Conservation (phyloP, 2,797 vertebrate genomes). For the Graptemys geographica region DNA sequence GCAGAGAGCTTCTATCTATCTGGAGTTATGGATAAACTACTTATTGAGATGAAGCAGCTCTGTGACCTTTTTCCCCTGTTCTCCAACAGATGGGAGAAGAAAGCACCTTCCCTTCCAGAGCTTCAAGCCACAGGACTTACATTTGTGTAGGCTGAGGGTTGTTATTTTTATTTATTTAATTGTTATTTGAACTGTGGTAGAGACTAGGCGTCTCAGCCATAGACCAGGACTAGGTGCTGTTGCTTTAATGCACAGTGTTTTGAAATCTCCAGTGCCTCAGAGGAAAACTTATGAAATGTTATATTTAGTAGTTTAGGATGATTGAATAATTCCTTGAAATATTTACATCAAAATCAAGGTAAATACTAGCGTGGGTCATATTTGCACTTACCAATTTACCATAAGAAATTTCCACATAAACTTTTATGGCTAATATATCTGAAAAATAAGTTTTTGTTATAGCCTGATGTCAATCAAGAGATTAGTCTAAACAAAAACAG, state of each 20-base stretch:
- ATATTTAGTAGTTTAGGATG: conserved; percentile 19
- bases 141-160: too few relatives aligned
- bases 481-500: conserved; percentile 76
- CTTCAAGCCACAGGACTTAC: not conserved
- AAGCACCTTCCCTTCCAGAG: not conserved
- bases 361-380: conserved; percentile 28
- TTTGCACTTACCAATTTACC: conserved; percentile 65
- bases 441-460: conserved; percentile 50
- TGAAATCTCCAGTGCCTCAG: not conserved
- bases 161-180: not conserved
- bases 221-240: not conserved
- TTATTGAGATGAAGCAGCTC: not conserved
- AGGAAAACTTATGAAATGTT: not conserved
- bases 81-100: not conserved
- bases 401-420: conserved; percentile 56
- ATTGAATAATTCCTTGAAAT: conserved; percentile 25
- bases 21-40: not conserved
- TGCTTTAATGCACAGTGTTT: not conserved
- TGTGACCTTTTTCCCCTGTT: not conserved
- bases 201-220: not conserved
- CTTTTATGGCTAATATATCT: conserved; percentile 61
- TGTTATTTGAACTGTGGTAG: not conserved
- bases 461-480: conserved; percentile 61
- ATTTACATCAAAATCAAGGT: conserved; percentile 65
- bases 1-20: not conserved